These are phyloP conservation scores for Drosophila elegans DNA, from an alignment of 1,140 invertebrate genomes.

Conservation along the genomic window DNA sequence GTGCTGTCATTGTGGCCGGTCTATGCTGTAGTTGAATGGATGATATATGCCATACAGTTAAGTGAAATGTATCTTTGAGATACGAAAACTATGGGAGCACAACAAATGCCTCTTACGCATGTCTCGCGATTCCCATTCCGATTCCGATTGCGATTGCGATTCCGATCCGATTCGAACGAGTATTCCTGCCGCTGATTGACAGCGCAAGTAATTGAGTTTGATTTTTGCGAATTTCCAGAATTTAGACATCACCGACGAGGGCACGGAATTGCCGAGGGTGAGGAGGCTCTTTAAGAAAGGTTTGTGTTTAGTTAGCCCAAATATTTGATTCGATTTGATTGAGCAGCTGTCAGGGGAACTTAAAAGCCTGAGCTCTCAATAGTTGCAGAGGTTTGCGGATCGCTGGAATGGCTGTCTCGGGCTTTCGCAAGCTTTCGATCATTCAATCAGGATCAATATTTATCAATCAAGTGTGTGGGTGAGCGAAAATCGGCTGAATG, in stretches of 20 bases:
- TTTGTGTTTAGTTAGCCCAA: constrained; percentile 80
- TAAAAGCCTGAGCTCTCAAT: constrained; percentile 74
- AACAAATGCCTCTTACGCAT: constrained; percentile 67
- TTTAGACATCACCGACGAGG: constrained; percentile 65
- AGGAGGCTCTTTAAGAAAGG: constrained; percentile 61
- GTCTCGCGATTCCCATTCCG: constrained; percentile 50
- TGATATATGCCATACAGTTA: constrained; percentile 77
- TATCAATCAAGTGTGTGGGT: constrained; percentile 68
- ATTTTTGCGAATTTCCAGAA: constrained; percentile 77
- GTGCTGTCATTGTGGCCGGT: constrained; percentile 51
- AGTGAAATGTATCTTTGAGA: constrained; percentile 75
- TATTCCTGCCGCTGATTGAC: constrained; percentile 73
- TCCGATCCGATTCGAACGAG: constrained; percentile 36
- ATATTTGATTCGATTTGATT: constrained; percentile 79
- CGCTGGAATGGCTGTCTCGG: constrained; percentile 39
- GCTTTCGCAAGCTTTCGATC: constrained; percentile 75
- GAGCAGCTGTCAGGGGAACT: constrained; percentile 74
- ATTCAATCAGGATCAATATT: constrained; percentile 83
- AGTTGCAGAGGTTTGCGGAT: constrained; percentile 43
- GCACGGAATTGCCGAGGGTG: constrained; percentile 3
- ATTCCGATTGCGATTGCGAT: constrained; percentile 45
- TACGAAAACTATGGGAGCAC: constrained; percentile 43
- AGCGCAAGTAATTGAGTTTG: constrained; percentile 78
- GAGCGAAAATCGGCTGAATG: constrained; percentile 29
- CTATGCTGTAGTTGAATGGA: constrained; percentile 61